Conservation (phyloP, 2,113 vertebrate genomes). For the Candoia aspera region DNA sequence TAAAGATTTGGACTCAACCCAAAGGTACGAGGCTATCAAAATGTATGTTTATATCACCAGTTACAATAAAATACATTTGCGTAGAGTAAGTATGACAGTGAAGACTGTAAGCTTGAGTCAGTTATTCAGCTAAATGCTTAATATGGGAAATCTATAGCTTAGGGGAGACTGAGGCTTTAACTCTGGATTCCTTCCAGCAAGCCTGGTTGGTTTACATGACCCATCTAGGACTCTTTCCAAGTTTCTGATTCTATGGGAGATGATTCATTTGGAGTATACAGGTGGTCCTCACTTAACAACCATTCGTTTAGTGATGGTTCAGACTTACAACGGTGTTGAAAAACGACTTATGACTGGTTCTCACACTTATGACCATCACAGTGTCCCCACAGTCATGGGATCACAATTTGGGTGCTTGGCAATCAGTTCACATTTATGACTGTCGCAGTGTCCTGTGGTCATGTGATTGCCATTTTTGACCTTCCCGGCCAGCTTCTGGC, state of each 20-base stretch:
- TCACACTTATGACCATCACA: no score
- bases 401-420: no score
- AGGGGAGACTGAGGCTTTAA: background rate
- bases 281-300: no score
- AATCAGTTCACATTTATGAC: no score
- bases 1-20: background rate
- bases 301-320: no score
- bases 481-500: no score
- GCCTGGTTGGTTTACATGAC: background rate
- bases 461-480: no score
- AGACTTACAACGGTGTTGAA: no score
- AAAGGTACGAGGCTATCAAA: background rate
- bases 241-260: background rate
- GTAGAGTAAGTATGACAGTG: background rate
- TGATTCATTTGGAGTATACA: background rate
- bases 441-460: no score
- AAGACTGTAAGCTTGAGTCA: background rate
- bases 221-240: background rate
- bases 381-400: no score
- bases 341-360: no score
- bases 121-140: background rate
- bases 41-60: background rate
- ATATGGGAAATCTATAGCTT: background rate
- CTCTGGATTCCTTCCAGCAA: background rate
- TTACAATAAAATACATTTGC: background rate